Evolutionary conservation across 2,113 vertebrate genomes (phyloP).

Genomic region (Butorides virescens): DNA sequence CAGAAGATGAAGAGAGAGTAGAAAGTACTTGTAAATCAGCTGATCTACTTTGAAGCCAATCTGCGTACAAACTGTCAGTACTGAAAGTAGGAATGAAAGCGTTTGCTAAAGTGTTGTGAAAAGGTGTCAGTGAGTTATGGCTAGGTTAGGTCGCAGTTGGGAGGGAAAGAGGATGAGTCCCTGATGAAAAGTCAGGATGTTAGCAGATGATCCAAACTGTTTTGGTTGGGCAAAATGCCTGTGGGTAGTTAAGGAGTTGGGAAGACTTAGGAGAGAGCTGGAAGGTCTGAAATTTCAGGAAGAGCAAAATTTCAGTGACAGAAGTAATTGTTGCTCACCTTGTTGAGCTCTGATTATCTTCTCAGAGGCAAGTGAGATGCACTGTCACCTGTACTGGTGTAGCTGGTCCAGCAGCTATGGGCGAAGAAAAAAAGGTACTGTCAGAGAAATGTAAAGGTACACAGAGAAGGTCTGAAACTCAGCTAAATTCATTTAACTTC

Average conservation of each 20-base stretch:
- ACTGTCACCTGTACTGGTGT: too few species aligned
- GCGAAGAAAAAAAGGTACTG: neutral
- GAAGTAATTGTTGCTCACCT: neutral
- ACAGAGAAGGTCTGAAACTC: neutral
- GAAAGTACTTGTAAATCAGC: neutral
- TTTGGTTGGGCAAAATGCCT: neutral
- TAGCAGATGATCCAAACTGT: neutral
- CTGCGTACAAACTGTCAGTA: neutral
- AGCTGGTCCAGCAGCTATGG: neutral
- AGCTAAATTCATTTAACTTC: neutral
- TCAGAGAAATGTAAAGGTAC: neutral
- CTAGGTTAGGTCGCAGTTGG: neutral
- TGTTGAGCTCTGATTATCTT: neutral
- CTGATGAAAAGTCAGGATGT: neutral
- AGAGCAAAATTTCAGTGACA: neutral
- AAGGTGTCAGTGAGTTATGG: neutral
- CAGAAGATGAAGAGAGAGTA: neutral
- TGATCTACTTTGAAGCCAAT: neutral
- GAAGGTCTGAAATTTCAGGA: neutral
- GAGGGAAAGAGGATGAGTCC: neutral
- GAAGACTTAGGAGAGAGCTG: neutral
- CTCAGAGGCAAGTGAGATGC: neutral
- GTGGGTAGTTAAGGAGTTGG: neutral
- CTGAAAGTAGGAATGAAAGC: neutral
- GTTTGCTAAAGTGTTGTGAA: neutral